A percentile compares a stretch with the other conserved stretches of the same genome.
Conservation (phyloP, 2,113 vertebrate species). For the Seriola dumerili region DNA sequence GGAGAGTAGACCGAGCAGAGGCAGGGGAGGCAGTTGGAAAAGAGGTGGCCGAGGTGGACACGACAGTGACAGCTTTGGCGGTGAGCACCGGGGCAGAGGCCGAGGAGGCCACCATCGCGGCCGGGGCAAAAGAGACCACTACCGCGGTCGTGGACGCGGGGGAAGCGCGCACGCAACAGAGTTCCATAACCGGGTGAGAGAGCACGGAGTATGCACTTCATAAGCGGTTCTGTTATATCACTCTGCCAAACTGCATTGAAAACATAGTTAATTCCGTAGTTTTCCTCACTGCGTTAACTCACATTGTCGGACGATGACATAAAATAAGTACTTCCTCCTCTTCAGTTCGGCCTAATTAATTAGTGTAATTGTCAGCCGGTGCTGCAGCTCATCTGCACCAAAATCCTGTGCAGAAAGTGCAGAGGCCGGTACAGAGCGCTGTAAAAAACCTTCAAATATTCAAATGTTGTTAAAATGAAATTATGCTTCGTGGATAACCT, state of each 20-base stretch:
- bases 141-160: constrained; percentile 79
- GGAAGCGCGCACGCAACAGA: constrained; percentile 27
- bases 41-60: constrained; percentile 71
- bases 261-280: not conserved
- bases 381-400: not conserved
- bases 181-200: constrained; percentile 64
- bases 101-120: constrained; percentile 78
- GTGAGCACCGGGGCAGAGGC: constrained; percentile 77
- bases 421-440: not conserved
- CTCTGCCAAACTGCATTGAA: constrained; percentile 3
- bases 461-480: not conserved
- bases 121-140: constrained; percentile 76
- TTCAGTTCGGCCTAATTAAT: constrained; percentile 8
- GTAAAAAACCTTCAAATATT: not conserved
- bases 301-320: accelerated
- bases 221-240: not conserved
- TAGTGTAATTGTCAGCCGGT: not conserved
- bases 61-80: constrained; percentile 48
- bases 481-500: not conserved
- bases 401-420: not conserved
- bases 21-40: constrained; percentile 75
- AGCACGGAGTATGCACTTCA: not conserved
- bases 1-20: constrained; percentile 72
- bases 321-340: not conserved
- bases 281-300: not conserved